phyloP scores from a whole-genome alignment of 2,888 invertebrate genomes.

The Heliconius ismenius region DNA sequence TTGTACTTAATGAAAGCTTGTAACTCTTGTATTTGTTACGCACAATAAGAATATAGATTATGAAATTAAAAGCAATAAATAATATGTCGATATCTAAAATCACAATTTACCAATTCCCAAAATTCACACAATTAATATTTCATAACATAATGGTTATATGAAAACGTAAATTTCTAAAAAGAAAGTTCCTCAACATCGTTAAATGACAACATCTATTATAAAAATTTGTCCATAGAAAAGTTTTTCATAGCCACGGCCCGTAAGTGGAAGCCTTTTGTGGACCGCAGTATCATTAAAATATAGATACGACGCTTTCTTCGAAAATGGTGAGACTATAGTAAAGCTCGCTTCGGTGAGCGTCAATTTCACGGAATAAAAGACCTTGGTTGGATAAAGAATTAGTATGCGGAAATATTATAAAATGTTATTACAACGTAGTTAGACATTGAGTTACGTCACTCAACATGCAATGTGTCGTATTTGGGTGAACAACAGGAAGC shows the following conservation, averaged over 20 bases:
- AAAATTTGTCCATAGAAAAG: conserved; percentile 22
- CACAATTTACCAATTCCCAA: no score
- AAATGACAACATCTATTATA: conserved; percentile 5
- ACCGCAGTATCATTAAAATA: conserved; percentile 28
- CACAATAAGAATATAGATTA: no score
- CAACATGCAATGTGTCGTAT: no score
- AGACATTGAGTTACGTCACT: no score
- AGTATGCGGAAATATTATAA: not conserved
- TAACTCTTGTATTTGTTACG: no score
- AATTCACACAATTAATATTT: not conserved
- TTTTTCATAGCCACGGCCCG: conserved; percentile 26
- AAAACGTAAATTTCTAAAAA: conserved; percentile 18
- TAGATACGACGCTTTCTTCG: conserved; percentile 18
- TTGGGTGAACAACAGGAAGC: no score
- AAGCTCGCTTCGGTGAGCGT: conserved; percentile 16
- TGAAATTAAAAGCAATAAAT: no score
- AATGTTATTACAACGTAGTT: no score
- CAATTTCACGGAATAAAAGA: conserved; percentile 20
- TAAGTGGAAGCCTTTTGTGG: conserved; percentile 23
- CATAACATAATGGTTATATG: not conserved
- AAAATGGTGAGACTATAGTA: conserved; percentile 21
- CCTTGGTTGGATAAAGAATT: not conserved
- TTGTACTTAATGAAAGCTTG: no score
- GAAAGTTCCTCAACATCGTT: not conserved
- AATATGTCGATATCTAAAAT: no score